Conservation (phyloP, 2,797 vertebrate genomes). For the Holocentrus rufus region DNA sequence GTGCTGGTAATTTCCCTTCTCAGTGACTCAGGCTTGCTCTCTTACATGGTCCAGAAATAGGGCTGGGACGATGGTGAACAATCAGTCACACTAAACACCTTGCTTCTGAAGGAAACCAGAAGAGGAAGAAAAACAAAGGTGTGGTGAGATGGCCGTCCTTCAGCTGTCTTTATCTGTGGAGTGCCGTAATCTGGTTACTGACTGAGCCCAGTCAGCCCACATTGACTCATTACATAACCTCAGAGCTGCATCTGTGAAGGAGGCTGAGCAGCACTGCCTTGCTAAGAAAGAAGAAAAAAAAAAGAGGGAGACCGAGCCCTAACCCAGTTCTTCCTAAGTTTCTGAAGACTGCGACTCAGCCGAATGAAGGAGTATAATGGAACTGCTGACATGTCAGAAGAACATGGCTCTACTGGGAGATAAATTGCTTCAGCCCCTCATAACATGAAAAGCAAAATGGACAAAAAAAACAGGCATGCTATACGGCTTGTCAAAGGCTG, state of each 20-base stretch:
- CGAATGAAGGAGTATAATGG: neutral
- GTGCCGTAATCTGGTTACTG: constrained; percentile 72
- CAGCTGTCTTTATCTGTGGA: constrained; percentile 59
- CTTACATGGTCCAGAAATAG: constrained; percentile 15
- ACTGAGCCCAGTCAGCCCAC: constrained; percentile 66
- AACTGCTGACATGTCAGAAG: neutral
- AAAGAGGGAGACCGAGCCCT: constrained; percentile 28
- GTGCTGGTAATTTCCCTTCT: neutral
- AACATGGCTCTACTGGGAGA: neutral
- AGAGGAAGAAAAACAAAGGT: constrained; percentile 61
- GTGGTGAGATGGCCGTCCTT: constrained; percentile 60
- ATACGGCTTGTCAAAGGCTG: neutral
- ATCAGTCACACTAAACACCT: constrained; percentile 39
- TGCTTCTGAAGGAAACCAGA: constrained; percentile 34
- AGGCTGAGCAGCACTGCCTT: constrained; percentile 42
- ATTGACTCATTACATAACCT: constrained; percentile 70
- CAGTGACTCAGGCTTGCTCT: constrained; percentile 4
- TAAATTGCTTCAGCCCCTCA: neutral
- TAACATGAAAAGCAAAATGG: neutral
- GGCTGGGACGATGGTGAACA: constrained; percentile 15
- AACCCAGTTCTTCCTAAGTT: constrained; percentile 11
- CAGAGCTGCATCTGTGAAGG: constrained; percentile 57
- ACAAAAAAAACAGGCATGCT: neutral
- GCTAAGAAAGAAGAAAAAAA: constrained; percentile 6
- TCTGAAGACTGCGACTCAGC: constrained; percentile 8